These are phyloP conservation scores for Halictus ligatus DNA, from an alignment of 2,888 invertebrate species.

Conservation along the genomic window DNA sequence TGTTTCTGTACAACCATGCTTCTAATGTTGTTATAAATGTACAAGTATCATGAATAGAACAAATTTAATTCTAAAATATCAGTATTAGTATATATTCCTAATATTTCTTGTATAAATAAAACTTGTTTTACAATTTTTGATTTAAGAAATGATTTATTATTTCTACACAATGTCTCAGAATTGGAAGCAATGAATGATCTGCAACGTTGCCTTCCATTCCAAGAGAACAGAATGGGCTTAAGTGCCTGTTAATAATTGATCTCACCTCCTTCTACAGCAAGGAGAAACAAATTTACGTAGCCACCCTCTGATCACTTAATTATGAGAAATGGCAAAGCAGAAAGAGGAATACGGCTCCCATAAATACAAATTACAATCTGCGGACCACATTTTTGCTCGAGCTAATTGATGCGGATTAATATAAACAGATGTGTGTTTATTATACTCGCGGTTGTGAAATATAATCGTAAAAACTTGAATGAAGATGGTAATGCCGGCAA, in stretches of 20 bases:
- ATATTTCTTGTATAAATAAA: background rate
- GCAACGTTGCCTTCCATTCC: background rate
- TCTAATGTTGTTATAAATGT: too few relatives aligned
- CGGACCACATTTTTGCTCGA: background rate
- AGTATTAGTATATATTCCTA: too few relatives aligned
- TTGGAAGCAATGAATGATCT: background rate
- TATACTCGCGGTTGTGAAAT: background rate
- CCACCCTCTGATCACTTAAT: conserved; percentile 15
- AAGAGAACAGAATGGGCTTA: background rate
- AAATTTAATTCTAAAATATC: too few relatives aligned
- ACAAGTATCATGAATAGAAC: too few relatives aligned
- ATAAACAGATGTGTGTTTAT: background rate
- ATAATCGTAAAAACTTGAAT: background rate
- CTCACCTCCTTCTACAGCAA: background rate
- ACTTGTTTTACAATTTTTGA: background rate
- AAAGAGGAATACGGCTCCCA: background rate
- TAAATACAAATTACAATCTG: conserved; percentile 47
- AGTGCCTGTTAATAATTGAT: background rate
- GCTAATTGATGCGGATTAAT: conserved; percentile 22
- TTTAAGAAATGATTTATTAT: background rate
- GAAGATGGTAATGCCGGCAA: too few relatives aligned
- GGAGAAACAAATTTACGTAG: background rate
- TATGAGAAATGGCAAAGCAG: conserved; percentile 27
- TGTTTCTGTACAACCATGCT: too few relatives aligned
- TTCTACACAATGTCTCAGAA: background rate